Conservation (phyloP, 2,113 vertebrate genomes). For the Chloroceryle aenea region DNA sequence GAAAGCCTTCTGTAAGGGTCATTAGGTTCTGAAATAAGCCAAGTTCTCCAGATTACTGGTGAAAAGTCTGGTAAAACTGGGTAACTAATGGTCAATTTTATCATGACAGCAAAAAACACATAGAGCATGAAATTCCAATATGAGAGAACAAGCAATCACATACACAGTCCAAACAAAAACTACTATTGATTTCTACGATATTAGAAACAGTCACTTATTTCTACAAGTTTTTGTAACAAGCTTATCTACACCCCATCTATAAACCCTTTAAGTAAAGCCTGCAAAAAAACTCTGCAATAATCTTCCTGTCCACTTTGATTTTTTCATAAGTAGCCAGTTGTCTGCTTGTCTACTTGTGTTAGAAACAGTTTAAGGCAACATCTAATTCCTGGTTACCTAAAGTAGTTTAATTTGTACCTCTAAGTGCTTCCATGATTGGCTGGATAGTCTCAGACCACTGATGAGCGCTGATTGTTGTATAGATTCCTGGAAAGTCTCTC, state of each 20-base stretch:
- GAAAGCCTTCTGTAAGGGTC: accelerated
- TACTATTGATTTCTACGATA: too few species aligned
- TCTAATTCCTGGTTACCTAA: not conserved
- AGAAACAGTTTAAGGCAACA: not conserved
- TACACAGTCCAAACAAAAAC: not conserved
- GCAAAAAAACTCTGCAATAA: not conserved
- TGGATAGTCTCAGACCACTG: slow-evolving; percentile 94
- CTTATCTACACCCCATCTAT: not conserved
- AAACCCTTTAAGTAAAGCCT: not conserved
- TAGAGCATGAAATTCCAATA: not conserved
- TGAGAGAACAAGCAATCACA: not conserved
- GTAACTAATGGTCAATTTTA: not conserved
- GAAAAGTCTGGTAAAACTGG: not conserved
- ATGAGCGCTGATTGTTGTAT: slow-evolving; percentile 84
- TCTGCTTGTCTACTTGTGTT: not conserved
- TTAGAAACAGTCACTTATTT: not conserved
- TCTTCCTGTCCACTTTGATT: not conserved
- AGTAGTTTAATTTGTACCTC: slow-evolving; percentile 79
- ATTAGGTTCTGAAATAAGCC: not conserved
- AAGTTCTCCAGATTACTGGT: not conserved
- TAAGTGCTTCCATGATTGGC: slow-evolving; percentile 93
- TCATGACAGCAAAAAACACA: not conserved
- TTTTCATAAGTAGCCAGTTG: not conserved
- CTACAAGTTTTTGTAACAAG: not conserved
- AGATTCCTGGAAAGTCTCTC: slow-evolving; percentile 95